Percentiles rank a stretch among this genome's conserved stretches.
Conservation (phyloP, 1,140 invertebrate species). For the Procambarus clarkii region DNA sequence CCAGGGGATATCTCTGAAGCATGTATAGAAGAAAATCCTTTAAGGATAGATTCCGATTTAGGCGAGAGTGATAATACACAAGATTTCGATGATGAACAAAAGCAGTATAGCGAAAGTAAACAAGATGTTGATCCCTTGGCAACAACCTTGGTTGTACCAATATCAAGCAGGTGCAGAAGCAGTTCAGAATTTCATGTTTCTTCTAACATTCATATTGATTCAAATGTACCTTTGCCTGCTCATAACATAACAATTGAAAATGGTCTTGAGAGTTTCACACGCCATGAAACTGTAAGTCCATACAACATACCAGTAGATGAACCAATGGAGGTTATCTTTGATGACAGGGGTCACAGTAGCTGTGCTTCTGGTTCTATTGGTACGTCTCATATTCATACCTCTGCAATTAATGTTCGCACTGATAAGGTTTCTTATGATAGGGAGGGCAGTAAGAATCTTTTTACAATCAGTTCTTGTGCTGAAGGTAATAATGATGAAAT, state of each 20-base stretch:
- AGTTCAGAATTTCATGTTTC: slow-evolving; percentile 22
- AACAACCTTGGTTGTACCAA: slow-evolving; percentile 15
- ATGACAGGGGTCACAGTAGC: slow-evolving; percentile 22
- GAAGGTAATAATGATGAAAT: not conserved
- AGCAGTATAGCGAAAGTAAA: slow-evolving; percentile 16
- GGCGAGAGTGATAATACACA: slow-evolving; percentile 17
- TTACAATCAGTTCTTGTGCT: not conserved
- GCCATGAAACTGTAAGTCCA: slow-evolving; percentile 16
- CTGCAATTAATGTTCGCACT: not conserved
- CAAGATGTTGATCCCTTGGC: slow-evolving; percentile 57
- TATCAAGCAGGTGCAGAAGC: slow-evolving; percentile 22
- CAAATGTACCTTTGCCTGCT: slow-evolving; percentile 45
- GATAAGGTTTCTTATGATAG: slow-evolving; percentile 4
- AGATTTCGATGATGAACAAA: slow-evolving; percentile 24
- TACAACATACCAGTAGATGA: slow-evolving; percentile 39
- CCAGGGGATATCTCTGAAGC: slow-evolving; percentile 23
- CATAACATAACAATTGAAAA: slow-evolving; percentile 46
- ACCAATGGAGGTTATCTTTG: slow-evolving; percentile 53
- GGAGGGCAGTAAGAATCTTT: not conserved
- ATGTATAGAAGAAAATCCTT: slow-evolving; percentile 30
- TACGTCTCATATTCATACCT: not conserved
- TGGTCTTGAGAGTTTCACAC: slow-evolving; percentile 32
- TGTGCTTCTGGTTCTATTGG: slow-evolving; percentile 1
- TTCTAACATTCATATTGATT: slow-evolving; percentile 34
- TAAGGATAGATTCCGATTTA: slow-evolving; percentile 32